These are phyloP conservation scores for Goniozus legneri DNA, from an alignment of 1,140 invertebrate species.

Conservation along the genomic window DNA sequence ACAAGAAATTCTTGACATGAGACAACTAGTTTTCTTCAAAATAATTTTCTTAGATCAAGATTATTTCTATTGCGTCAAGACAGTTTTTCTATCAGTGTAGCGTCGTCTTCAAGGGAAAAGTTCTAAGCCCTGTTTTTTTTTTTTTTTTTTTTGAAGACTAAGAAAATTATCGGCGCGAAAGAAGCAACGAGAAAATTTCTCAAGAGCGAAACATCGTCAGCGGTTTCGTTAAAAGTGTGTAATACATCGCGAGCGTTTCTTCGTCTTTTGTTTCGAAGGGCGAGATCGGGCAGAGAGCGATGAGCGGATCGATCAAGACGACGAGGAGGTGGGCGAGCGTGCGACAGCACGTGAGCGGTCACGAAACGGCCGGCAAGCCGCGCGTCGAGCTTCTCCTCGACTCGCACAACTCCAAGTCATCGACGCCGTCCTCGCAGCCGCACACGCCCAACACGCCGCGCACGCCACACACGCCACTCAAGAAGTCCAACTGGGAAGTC, in stretches of 20 bases:
- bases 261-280: slow-evolving; percentile 23
- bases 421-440: slow-evolving; percentile 43
- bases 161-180: too few relatives aligned
- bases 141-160: too few relatives aligned
- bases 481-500: slow-evolving; percentile 84
- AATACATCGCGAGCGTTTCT: background rate
- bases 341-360: slow-evolving; percentile 43
- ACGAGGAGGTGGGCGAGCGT: slow-evolving; percentile 54
- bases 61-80: too few relatives aligned
- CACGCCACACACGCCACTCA: slow-evolving; percentile 58
- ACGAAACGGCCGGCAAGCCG: slow-evolving; percentile 33
- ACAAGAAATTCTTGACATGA: too few relatives aligned
- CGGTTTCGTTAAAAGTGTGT: too few relatives aligned
- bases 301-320: slow-evolving; percentile 32
- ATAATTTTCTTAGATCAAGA: too few relatives aligned
- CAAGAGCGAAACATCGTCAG: too few relatives aligned
- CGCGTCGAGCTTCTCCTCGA: slow-evolving; percentile 39
- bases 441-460: slow-evolving; percentile 39
- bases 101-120: too few relatives aligned
- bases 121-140: too few relatives aligned
- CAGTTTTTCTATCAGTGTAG: too few relatives aligned
- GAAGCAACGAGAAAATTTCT: too few relatives aligned
- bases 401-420: slow-evolving; percentile 41
- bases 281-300: slow-evolving; percentile 28
- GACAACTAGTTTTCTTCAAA: too few relatives aligned